A percentile compares a stretch with the other conserved stretches of the same genome.
These are phyloP conservation scores for Pyrrhia umbra DNA, from an alignment of 2,888 invertebrate species.

Conservation along the genomic window DNA sequence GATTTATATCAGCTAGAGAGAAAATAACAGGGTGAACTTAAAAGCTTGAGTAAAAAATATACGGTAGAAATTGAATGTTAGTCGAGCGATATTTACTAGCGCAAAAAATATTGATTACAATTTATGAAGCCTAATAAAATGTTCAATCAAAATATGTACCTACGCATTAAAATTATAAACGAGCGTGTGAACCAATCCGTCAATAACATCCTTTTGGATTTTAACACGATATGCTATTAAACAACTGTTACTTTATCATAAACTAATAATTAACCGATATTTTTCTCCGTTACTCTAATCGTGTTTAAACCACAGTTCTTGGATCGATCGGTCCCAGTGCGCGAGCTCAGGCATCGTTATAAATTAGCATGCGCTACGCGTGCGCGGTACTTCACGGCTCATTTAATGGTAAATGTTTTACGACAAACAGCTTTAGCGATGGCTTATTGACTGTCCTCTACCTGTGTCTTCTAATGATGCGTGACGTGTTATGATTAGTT, in stretches of 20 bases:
- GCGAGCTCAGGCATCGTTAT: conserved; percentile 42
- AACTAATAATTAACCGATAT: conserved; percentile 41
- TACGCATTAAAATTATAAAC: conserved; percentile 3
- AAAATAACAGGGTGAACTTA: conserved; percentile 31
- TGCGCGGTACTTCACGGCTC: conserved; percentile 70
- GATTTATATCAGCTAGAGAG: conserved; percentile 28
- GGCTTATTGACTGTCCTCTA: conserved; percentile 54
- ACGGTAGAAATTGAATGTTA: conserved; percentile 3
- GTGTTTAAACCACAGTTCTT: conserved; percentile 24
- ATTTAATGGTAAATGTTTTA: conserved; percentile 72
- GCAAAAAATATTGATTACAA: conserved; percentile 34
- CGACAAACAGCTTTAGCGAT: conserved; percentile 61
- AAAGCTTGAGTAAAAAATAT: conserved; percentile 1
- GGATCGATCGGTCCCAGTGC: conserved; percentile 32
- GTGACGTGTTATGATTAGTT: conserved; percentile 38
- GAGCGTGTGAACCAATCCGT: conserved; percentile 28
- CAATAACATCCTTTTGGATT: conserved; percentile 19
- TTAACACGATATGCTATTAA: conserved; percentile 15
- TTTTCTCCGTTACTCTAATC: conserved; percentile 30
- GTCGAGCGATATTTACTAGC: conserved; percentile 2
- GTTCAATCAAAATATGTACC: conserved; percentile 22
- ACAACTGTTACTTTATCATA: conserved; percentile 26
- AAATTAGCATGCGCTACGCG: conserved; percentile 62
- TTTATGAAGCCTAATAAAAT: conserved; percentile 26
- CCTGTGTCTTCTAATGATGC: conserved; percentile 47